These are phyloP conservation scores for Drosophila littoralis DNA, from an alignment of 1,140 invertebrate species.

Conservation along the genomic window DNA sequence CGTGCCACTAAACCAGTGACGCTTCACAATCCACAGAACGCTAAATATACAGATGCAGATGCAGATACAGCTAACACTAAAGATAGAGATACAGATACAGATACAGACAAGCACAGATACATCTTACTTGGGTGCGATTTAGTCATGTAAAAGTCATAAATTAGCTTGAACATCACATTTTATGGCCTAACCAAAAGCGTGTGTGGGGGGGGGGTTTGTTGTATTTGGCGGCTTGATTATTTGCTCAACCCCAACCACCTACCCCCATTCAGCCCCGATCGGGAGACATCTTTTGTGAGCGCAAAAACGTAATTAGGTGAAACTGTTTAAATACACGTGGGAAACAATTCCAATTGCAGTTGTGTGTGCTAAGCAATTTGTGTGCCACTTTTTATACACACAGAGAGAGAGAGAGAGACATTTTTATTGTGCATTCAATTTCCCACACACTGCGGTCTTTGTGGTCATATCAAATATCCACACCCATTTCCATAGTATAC, in stretches of 20 bases:
- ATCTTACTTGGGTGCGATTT: slow-evolving; percentile 35
- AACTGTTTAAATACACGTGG: slow-evolving; percentile 48
- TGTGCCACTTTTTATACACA: slow-evolving; percentile 35
- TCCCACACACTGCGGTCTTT: slow-evolving; percentile 37
- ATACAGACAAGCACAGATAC: slow-evolving; percentile 23
- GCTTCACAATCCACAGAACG: slow-evolving; percentile 32
- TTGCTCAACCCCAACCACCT: not conserved
- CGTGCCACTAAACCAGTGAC: slow-evolving; percentile 50
- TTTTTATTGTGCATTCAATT: slow-evolving; percentile 21
- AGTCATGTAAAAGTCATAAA: slow-evolving; percentile 58
- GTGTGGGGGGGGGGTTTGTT: not conserved
- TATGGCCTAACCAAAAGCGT: slow-evolving; percentile 31
- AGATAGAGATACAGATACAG: slow-evolving; percentile 21
- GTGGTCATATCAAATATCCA: slow-evolving; percentile 3
- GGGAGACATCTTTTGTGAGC: slow-evolving; percentile 13
- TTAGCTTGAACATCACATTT: slow-evolving; percentile 44
- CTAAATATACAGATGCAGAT: slow-evolving; percentile 5
- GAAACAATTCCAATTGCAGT: slow-evolving; percentile 32
- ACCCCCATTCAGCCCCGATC: not conserved
- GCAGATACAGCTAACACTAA: not conserved
- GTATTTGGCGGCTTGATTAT: not conserved
- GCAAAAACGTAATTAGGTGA: slow-evolving; percentile 50
- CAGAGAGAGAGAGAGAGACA: not conserved
- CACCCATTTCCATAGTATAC: not conserved
- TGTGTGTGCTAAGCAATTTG: slow-evolving; percentile 28